Evolutionary conservation across 2,797 vertebrate genomes (phyloP).

Genomic region (Dermochelys coriacea): DNA sequence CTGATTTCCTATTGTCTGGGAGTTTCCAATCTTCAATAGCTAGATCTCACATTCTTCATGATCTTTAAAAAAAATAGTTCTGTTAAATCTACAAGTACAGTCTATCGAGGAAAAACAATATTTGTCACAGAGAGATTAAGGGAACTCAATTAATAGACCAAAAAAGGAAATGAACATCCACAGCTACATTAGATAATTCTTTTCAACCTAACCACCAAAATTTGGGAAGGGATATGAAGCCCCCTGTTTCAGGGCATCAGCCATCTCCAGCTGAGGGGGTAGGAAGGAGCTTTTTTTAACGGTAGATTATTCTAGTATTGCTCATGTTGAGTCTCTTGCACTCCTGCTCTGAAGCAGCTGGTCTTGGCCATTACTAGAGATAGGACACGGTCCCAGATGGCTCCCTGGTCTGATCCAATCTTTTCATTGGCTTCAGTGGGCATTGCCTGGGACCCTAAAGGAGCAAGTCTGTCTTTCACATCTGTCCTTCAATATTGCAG

Average conservation of each 20-base stretch:
- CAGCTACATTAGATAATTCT: accelerated
- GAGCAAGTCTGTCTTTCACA: neutral
- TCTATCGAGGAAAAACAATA: constrained; percentile 21
- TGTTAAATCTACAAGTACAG: neutral
- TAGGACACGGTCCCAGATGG: accelerated
- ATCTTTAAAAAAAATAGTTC: neutral
- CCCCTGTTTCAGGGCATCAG: neutral
- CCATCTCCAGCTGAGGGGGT: neutral
- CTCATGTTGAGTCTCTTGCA: neutral
- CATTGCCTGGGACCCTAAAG: neutral
- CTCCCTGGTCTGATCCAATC: neutral
- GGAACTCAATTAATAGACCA: constrained; percentile 32
- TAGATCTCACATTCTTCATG: constrained; percentile 7
- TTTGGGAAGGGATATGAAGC: neutral
- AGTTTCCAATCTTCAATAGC: constrained; percentile 40
- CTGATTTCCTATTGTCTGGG: constrained; percentile 32
- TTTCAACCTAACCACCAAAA: constrained; percentile 7
- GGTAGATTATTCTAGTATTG: neutral
- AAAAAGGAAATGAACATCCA: neutral
- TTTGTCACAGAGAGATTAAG: constrained; percentile 40
- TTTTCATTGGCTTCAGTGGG: neutral
- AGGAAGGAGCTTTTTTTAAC: neutral
- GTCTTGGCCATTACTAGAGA: neutral
- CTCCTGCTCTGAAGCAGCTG: neutral
- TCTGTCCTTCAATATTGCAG: neutral